Base-by-base conservation (phyloP, 2,888 invertebrate species). In the Proisotoma minuta region DNA sequence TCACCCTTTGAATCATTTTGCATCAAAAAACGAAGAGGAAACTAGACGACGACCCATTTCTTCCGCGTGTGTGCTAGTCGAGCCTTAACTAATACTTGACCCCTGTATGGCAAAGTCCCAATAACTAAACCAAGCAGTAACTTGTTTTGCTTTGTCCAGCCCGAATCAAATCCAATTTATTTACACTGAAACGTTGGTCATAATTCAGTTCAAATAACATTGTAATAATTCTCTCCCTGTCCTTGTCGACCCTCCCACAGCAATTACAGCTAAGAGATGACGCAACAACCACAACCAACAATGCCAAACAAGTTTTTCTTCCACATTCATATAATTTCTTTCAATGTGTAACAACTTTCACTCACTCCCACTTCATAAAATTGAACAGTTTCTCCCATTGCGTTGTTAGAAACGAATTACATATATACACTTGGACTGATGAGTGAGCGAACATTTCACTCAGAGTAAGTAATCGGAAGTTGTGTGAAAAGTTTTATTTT, bases 401-500 rank as follows among this genome's bases (percentile, higher is more conserved):
- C 2, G 18, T 51, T 12, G 18, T 47, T 18, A 23, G 40, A 18
- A n/a, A 24, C 12, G 23, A 49, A 57, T 3, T 2, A n/a, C 23
- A 20, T 26, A 57, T 47, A 51, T 40, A n/a, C 49, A 49, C 24
- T 22, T n/a, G 22, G 20, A 23, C 8, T 18, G 51, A 5, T 43
- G 43, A 8, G 34, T 34, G 8, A 10, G 34, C 8, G 43, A 43
- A n/a, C 5, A 50, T 50, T 24, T 50, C 51, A 12, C 23, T 22
- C 22, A 23, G 23, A 3, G 24, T 4, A 27, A 51, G 27, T 50
- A 27, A 51, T 24, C 51, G 51, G 51, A 24, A 51, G 28, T 51
- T 51, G 51, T 51, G 51, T 51, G 27, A 51, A 51, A 51, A 51
- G 4, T 51, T 51, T 51, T 51, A 51, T 27, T 27, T 51, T 4